Conservation (phyloP, 2,797 vertebrate genomes). For the Thaleichthys pacificus region DNA sequence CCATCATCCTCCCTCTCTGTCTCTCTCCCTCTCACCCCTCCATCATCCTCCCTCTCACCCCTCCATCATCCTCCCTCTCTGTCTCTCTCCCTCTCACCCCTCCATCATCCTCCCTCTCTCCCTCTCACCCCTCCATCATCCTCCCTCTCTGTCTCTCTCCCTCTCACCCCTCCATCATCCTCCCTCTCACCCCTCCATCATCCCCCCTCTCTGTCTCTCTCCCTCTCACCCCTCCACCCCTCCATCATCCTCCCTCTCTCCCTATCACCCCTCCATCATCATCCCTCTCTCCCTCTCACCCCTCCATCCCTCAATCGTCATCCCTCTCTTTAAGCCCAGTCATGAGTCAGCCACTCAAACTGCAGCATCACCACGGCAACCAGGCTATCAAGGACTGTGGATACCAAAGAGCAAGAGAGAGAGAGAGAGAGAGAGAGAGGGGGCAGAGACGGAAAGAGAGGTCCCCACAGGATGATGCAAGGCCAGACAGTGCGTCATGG, state of each 20-base stretch:
- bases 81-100: no score
- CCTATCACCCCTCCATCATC: no score
- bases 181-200: no score
- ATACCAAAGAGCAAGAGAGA: conserved; percentile 13
- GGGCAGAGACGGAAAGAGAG: neutral
- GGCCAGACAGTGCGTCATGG: conserved; percentile 25
- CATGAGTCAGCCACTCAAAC: conserved; percentile 42
- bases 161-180: conserved; percentile 9
- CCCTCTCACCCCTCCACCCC: no score
- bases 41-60: neutral
- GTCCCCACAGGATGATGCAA: neutral
- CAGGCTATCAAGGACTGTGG: neutral
- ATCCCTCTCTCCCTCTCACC: neutral
- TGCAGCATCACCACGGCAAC: conserved; percentile 14
- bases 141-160: no score
- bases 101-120: no score
- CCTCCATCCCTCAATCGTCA: conserved; percentile 18
- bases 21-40: conserved; percentile 5
- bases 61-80: no score
- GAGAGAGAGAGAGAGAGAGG: neutral
- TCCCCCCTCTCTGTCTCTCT: no score
- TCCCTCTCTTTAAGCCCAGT: conserved; percentile 12
- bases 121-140: no score
- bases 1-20: conserved; percentile 12
- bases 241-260: no score